Evolutionary conservation across 2,113 vertebrate genomes (phyloP), one percentile per base, ranked within the genome.

Genomic region (Saccopteryx leptura): DNA sequence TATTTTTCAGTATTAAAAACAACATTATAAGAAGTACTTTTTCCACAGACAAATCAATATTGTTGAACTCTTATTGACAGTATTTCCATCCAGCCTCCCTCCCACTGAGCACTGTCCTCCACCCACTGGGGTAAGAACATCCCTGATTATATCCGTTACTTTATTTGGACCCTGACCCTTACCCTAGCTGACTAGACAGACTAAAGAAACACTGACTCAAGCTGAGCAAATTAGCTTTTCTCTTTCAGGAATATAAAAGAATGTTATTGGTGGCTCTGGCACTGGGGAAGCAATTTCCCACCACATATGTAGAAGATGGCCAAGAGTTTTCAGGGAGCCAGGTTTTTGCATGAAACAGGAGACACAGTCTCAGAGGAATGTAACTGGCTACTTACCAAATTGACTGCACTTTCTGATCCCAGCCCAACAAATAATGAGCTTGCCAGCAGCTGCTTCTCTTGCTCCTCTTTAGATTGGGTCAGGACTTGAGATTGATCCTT

Each of bases 381-480:
- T 23, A 88, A 90, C 1, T 18, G 91, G 63, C 26, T 65, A 96
- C 98, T 98, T 97, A 99, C 99, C 99, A 99, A 98, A 97, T 97
- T 99, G 68, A 99, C 91, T 48, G 98, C 94, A 97, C 98, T 98
- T 88, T 98, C 99, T 18, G 99, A 98, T 74, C 98, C 98, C 52
- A 99, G 97, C 14, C 99, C 99, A 52, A 99, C 95, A 97, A 99
- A 99, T 56, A 99, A 98, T 0, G 99, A 99, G 1, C 99, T 99
- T 21, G 99, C 99, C 52, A 99, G 98, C 91, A 99, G 99, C 97
- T 99, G 99, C 95, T 99, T 99, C 94, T 99, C 99, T 83, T 98
- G 98, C 52, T 99, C 98, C 2, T 98, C 98, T 84, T 99, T 98
- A 0, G 98, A 97, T 6, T 97, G 94, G 9, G 50, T 90, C 48